A percentile compares a stretch with the other conserved stretches of the same genome.
These are phyloP conservation scores for Pristionchus maxplancki DNA, from an alignment of 2,888 invertebrate genomes.

Conservation along the genomic window DNA sequence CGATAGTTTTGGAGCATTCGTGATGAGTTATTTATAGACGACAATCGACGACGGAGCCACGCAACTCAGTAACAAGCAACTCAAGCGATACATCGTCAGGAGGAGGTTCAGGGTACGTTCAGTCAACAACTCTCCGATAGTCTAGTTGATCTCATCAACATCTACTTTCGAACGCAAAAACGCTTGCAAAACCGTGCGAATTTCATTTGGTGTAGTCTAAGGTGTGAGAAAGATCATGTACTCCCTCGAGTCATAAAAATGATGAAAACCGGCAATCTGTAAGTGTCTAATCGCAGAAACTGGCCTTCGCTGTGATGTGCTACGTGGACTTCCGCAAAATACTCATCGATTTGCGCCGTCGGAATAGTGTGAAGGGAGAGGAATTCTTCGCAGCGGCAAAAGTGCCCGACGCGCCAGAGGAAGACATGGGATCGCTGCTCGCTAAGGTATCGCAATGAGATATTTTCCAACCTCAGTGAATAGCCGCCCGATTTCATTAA, in stretches of 20 bases:
- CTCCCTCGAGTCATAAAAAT: too few species aligned
- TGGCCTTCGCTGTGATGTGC: conserved; percentile 53
- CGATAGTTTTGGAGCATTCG: not conserved
- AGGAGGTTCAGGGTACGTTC: conserved; percentile 74
- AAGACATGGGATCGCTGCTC: conserved; percentile 30
- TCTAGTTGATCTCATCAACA: not conserved
- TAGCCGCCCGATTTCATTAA: too few species aligned
- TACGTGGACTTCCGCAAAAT: conserved; percentile 52
- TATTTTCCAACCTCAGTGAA: too few species aligned
- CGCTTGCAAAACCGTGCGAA: conserved; percentile 53
- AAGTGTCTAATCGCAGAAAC: conserved; percentile 53
- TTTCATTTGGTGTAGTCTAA: not conserved
- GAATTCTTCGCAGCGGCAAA: conserved; percentile 43
- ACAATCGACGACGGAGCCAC: conserved; percentile 57
- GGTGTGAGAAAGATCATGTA: not conserved
- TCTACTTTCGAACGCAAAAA: not conserved
- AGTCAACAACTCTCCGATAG: too few species aligned
- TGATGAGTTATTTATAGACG: not conserved
- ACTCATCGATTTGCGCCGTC: conserved; percentile 43
- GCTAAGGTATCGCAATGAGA: conserved; percentile 43
- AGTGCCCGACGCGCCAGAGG: conserved; percentile 28
- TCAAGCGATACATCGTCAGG: conserved; percentile 71
- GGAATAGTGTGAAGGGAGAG: conserved; percentile 44
- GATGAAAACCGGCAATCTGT: too few species aligned
- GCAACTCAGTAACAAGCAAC: conserved; percentile 68